Evolutionary conservation across 2,888 invertebrate genomes (phyloP).

Genomic region (Pinctada fucata): DNA sequence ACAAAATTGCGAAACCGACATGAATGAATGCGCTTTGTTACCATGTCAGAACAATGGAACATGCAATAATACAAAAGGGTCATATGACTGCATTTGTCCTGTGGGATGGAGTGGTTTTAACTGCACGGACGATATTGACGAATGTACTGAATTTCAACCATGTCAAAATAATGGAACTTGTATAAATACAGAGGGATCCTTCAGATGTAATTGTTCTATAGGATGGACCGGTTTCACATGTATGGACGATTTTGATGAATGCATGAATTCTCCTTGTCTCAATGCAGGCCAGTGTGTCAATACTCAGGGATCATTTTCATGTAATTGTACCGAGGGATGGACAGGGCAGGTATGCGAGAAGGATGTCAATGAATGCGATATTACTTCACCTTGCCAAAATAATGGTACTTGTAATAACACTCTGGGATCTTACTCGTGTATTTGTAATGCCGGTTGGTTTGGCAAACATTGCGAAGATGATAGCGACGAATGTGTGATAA

Average conservation of each 20-base stretch:
- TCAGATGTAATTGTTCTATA: too few species aligned
- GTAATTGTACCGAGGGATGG: too few species aligned
- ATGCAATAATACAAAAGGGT: conserved; percentile 65
- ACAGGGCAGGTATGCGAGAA: background rate
- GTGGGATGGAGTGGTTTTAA: conserved; percentile 7
- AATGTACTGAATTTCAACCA: too few species aligned
- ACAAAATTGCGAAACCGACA: conserved; percentile 25
- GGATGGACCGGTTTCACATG: too few species aligned
- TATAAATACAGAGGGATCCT: too few species aligned
- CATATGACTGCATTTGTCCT: conserved; percentile 4
- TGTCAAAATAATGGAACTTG: too few species aligned
- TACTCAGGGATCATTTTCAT: too few species aligned
- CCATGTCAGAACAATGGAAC: conserved; percentile 70
- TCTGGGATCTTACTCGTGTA: conserved; percentile 13
- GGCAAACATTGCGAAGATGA: conserved; percentile 49
- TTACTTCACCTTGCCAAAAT: conserved; percentile 4
- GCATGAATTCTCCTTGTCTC: too few species aligned
- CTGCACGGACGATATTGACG: background rate
- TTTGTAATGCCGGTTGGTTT: conserved; percentile 2
- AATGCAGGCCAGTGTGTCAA: too few species aligned
- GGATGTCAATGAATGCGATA: background rate
- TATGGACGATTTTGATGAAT: too few species aligned
- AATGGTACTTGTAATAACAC: conserved; percentile 39
- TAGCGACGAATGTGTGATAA: conserved; percentile 7
- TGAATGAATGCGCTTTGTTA: conserved; percentile 36